Conservation (phyloP, 2,113 vertebrate species). For the Pao palembangensis region DNA sequence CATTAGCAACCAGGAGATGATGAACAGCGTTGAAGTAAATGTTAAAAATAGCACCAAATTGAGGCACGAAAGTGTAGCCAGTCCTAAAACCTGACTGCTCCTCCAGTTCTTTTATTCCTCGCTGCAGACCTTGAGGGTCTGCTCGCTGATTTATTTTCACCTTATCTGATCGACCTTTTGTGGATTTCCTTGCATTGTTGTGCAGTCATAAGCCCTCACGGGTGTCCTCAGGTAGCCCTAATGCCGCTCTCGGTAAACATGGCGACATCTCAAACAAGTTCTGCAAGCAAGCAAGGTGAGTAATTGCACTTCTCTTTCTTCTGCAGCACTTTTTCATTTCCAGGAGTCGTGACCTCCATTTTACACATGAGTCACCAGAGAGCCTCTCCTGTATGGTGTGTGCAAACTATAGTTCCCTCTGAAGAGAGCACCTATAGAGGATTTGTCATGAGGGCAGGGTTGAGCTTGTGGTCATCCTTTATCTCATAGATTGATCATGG, state of each 20-base stretch:
- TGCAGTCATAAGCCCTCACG: slow-evolving; percentile 37
- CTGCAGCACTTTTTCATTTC: slow-evolving; percentile 9
- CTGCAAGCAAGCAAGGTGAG: slow-evolving; percentile 26
- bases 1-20: slow-evolving; percentile 12
- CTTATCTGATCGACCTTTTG: slow-evolving; percentile 67
- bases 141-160: slow-evolving; percentile 48
- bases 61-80: slow-evolving; percentile 26
- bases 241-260: slow-evolving; percentile 33
- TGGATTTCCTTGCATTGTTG: slow-evolving; percentile 67
- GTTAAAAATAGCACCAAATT: slow-evolving; percentile 7
- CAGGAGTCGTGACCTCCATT: slow-evolving; percentile 49
- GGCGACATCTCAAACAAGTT: slow-evolving; percentile 47
- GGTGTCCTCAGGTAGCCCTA: slow-evolving; percentile 51
- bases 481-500: background rate
- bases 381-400: slow-evolving; percentile 32
- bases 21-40: slow-evolving; percentile 9
- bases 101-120: slow-evolving; percentile 5
- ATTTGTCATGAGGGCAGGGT: slow-evolving; percentile 1
- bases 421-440: slow-evolving; percentile 31
- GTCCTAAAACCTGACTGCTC: background rate
- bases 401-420: slow-evolving; percentile 48
- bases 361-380: slow-evolving; percentile 61
- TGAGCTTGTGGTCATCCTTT: slow-evolving; percentile 16
- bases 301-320: slow-evolving; percentile 2
- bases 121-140: slow-evolving; percentile 3